A percentile compares a stretch with the other conserved stretches of the same genome.
Evolutionary conservation across 2,888 invertebrate species (phyloP).

Genomic region (Uropetala carovei): DNA sequence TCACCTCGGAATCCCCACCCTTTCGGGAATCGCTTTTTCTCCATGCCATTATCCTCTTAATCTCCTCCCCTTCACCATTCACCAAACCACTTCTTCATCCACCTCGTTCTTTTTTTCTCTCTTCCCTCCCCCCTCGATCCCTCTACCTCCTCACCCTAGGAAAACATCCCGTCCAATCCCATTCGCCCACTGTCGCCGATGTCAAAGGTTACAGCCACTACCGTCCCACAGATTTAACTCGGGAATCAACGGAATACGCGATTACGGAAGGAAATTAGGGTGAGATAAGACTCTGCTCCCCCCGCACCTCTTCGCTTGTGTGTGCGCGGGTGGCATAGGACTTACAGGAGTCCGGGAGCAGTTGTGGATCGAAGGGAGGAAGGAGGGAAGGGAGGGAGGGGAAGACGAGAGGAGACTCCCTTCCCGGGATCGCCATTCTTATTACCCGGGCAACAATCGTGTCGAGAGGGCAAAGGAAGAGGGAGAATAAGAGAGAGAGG

Average conservation of each 20-base stretch:
- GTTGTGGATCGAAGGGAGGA: too few species aligned
- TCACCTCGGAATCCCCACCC: neutral
- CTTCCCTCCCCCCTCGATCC: neutral
- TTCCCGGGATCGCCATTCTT: neutral
- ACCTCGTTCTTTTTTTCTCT: neutral
- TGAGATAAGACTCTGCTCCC: neutral
- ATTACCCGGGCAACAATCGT: neutral
- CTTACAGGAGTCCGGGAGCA: neutral
- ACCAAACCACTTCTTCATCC: neutral
- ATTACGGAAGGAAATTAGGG: constrained; percentile 58
- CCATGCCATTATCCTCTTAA: neutral
- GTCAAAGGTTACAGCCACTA: neutral
- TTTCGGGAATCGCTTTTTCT: neutral
- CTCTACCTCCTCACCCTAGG: neutral
- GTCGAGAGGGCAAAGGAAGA: neutral
- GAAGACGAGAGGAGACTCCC: neutral
- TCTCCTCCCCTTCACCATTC: neutral
- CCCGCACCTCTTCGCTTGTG: neutral
- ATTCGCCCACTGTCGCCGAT: neutral
- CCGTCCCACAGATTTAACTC: neutral
- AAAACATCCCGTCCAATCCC: too few species aligned
- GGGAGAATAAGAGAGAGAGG: neutral
- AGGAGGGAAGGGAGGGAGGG: neutral
- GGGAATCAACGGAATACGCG: constrained; percentile 14
- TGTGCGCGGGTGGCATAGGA: neutral